These are phyloP conservation scores for Xylota segnis DNA, from an alignment of 2,888 invertebrate species.

Conservation along the genomic window DNA sequence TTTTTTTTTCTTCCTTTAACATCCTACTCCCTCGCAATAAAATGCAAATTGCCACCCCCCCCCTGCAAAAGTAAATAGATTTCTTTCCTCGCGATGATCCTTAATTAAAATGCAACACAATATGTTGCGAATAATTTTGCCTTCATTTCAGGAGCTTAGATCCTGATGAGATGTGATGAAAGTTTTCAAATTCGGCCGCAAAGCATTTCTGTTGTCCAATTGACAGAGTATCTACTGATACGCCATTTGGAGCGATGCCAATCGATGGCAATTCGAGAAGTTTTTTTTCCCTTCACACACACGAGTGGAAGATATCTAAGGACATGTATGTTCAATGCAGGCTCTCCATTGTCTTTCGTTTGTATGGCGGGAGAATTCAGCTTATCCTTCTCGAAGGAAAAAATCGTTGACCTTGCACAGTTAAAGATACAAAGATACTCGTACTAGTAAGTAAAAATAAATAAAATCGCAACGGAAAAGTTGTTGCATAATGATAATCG, in stretches of 20 bases:
- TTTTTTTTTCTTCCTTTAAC: conserved; percentile 43
- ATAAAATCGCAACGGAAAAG: conserved; percentile 37
- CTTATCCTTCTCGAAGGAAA: background rate
- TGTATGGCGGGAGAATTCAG: background rate
- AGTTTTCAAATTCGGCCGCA: background rate
- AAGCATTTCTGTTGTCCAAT: background rate
- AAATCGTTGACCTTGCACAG: conserved; percentile 11
- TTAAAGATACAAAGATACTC: conserved; percentile 38
- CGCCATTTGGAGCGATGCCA: conserved; percentile 70
- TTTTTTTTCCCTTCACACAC: background rate
- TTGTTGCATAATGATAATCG: conserved; percentile 72
- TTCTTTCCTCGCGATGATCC: conserved; percentile 1
- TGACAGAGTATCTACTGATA: conserved; percentile 30
- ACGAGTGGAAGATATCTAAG: background rate
- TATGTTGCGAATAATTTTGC: conserved; percentile 13
- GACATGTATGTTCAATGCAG: conserved; percentile 30
- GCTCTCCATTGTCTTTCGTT: conserved; percentile 36
- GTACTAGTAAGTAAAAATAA: conserved; percentile 10
- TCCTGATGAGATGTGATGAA: background rate
- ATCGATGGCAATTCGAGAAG: conserved; percentile 45
- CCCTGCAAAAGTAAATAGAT: conserved; percentile 18
- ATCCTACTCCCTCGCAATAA: conserved; percentile 12
- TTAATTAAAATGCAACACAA: conserved; percentile 52
- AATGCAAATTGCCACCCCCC: background rate
- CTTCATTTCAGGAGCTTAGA: background rate